These are phyloP conservation scores for Calyptomena viridis DNA, from an alignment of 2,113 vertebrate species.

Conservation along the genomic window DNA sequence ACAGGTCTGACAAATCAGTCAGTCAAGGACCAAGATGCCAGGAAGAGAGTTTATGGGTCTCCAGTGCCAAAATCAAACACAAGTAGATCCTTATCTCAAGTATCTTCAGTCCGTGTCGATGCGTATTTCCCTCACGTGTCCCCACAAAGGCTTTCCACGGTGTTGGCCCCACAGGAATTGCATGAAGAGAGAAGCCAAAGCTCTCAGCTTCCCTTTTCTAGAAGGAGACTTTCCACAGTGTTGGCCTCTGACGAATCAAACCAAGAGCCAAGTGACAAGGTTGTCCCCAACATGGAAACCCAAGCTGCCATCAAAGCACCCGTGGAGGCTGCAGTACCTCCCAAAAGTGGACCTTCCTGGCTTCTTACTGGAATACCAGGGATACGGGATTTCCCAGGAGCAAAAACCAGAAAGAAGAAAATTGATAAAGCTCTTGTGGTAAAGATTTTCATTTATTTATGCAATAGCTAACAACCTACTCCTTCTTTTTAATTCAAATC, in stretches of 20 bases:
- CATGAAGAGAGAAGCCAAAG: not conserved
- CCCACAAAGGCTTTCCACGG: not conserved
- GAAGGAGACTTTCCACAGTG: constrained; percentile 53
- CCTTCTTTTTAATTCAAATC: not conserved
- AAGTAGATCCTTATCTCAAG: not conserved
- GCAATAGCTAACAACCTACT: not conserved
- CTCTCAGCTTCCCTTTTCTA: not conserved
- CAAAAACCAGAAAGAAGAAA: constrained; percentile 16
- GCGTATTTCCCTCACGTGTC: not conserved
- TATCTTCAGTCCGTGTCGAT: not conserved
- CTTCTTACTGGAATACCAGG: constrained; percentile 1
- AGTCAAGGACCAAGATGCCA: not conserved
- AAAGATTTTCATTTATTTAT: not conserved
- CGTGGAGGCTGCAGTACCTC: not conserved
- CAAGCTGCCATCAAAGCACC: not conserved
- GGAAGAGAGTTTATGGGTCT: not conserved
- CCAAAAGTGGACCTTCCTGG: not conserved
- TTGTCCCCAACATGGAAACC: not conserved
- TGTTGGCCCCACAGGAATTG: not conserved
- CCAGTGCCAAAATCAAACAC: not conserved
- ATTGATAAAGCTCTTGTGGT: constrained; percentile 22
- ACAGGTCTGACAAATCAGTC: not conserved
- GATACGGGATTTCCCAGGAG: not conserved
- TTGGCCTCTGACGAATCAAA: constrained; percentile 35
- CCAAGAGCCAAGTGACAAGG: not conserved